A percentile compares a stretch with the other conserved stretches of the same genome.
Evolutionary conservation across 1,140 invertebrate species (phyloP).

Genomic region (Schmidtea mediterranea): DNA sequence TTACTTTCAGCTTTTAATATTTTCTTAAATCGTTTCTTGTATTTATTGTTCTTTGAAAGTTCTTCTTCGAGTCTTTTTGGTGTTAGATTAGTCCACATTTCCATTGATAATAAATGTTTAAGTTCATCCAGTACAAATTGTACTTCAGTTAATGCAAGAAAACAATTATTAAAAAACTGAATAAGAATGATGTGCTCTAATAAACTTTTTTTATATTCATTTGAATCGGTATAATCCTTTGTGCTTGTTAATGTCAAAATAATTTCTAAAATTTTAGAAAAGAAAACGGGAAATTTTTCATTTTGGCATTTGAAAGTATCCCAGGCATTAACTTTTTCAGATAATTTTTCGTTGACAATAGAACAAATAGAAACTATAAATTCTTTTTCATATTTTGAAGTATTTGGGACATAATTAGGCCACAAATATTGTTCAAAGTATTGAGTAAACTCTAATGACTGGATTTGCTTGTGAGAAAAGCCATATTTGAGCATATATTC

Average conservation of each 20-base stretch:
- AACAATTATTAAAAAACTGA: slow-evolving; percentile 10
- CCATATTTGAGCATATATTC: slow-evolving; percentile 18
- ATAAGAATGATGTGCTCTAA: not conserved
- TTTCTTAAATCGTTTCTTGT: not conserved
- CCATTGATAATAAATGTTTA: no score
- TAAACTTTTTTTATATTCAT: not conserved
- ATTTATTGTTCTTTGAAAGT: not conserved
- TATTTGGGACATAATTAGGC: slow-evolving; percentile 45
- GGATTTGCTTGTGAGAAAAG: slow-evolving; percentile 51
- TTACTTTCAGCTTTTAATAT: not conserved
- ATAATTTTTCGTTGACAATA: slow-evolving; percentile 92
- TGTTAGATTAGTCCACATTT: not conserved
- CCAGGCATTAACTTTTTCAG: slow-evolving; percentile 86
- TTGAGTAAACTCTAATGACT: slow-evolving; percentile 67
- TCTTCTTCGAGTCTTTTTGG: not conserved
- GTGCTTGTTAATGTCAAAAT: not conserved
- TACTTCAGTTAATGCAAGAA: not conserved
- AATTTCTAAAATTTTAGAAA: slow-evolving; percentile 2
- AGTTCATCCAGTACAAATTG: not conserved
- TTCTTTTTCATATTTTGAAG: slow-evolving; percentile 20
- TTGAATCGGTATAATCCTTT: not conserved
- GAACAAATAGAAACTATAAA: slow-evolving; percentile 79
- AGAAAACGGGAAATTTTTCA: not conserved
- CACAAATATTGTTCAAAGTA: slow-evolving; percentile 76
- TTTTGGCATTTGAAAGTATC: slow-evolving; percentile 31